A percentile compares a stretch with the other conserved stretches of the same genome.
phyloP scores from a whole-genome alignment of 2,888 invertebrate genomes.

The Synergus umbraculus region DNA sequence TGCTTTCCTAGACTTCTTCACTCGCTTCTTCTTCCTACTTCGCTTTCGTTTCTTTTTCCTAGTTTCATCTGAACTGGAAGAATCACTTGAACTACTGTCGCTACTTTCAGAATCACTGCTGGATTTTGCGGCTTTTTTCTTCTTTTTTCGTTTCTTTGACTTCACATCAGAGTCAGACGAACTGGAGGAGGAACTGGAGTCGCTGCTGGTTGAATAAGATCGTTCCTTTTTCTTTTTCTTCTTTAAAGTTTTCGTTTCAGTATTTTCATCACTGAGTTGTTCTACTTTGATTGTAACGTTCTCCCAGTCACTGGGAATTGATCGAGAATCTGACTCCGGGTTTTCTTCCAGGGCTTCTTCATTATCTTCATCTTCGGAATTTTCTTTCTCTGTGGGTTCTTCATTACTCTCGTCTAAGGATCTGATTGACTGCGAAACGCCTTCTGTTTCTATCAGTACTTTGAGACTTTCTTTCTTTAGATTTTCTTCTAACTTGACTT shows the following conservation, averaged over 20 bases:
- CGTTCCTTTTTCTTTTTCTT: constrained; percentile 56
- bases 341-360: constrained; percentile 51
- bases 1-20: constrained; percentile 58
- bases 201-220: constrained; percentile 62
- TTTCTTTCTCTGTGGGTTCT: constrained; percentile 39
- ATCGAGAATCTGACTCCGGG: constrained; percentile 59
- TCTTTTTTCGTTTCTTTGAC: constrained; percentile 51
- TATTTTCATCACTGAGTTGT: constrained; percentile 65
- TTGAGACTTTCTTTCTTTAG: neutral
- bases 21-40: constrained; percentile 61
- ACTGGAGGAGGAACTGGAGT: constrained; percentile 65
- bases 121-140: constrained; percentile 31
- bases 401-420: neutral
- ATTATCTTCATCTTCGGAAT: constrained; percentile 36
- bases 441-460: neutral
- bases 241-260: constrained; percentile 48
- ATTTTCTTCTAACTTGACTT: neutral
- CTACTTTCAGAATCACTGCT: constrained; percentile 67
- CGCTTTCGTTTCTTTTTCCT: constrained; percentile 55
- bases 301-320: constrained; percentile 71
- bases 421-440: neutral
- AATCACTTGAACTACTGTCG: constrained; percentile 64
- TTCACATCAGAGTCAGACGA: constrained; percentile 65
- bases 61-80: constrained; percentile 62
- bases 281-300: constrained; percentile 70